phyloP scores from a whole-genome alignment of 2,888 invertebrate genomes.

The Agrotis exclamationis region DNA sequence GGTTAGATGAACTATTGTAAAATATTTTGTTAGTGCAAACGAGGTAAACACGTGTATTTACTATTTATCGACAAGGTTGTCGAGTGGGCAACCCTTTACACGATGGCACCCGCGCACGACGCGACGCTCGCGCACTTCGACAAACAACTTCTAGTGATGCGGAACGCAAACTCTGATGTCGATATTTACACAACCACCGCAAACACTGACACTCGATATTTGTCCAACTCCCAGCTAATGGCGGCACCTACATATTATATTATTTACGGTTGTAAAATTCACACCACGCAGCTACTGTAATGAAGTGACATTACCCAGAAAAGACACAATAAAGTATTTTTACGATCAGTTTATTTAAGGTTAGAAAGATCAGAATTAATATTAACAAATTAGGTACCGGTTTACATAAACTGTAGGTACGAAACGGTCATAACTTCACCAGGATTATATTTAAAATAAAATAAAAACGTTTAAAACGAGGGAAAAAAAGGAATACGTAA shows the following conservation, averaged over 20 bases:
- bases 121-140: constrained; percentile 78
- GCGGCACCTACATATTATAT: constrained; percentile 72
- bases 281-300: constrained; percentile 85
- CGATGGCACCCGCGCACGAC: constrained; percentile 78
- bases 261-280: constrained; percentile 82
- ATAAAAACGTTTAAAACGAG: constrained; percentile 81
- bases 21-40: constrained; percentile 83
- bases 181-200: constrained; percentile 87
- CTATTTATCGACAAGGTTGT: constrained; percentile 86
- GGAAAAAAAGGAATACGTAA: constrained; percentile 83
- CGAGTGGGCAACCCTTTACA: constrained; percentile 89
- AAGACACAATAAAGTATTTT: constrained; percentile 61
- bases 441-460: constrained; percentile 84
- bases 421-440: constrained; percentile 77
- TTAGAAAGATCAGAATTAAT: constrained; percentile 66
- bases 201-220: constrained; percentile 89
- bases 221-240: constrained; percentile 88
- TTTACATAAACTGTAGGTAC: constrained; percentile 71
- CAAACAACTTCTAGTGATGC: constrained; percentile 90
- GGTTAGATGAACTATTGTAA: constrained; percentile 72
- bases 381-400: constrained; percentile 68
- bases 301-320: constrained; percentile 75
- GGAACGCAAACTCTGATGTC: constrained; percentile 90
- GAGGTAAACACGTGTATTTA: constrained; percentile 80
- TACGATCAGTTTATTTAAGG: constrained; percentile 58